These are phyloP conservation scores for Hermaeophaga mercurialis DNA, from an alignment of 2,888 invertebrate species.

Conservation along the genomic window DNA sequence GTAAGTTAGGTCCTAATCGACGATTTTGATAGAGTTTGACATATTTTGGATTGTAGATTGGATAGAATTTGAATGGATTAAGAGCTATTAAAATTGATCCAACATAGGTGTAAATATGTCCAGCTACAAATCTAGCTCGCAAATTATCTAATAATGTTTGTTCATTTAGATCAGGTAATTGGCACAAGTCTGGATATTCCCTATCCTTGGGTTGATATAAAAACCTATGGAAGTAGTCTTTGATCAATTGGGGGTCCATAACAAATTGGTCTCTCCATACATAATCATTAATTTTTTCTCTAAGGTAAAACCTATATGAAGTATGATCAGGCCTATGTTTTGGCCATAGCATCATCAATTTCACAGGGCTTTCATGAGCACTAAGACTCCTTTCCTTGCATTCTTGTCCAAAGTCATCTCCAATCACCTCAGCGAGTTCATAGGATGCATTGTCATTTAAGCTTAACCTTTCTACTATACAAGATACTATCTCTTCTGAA, in stretches of 20 bases:
- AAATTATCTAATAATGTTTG: conserved; percentile 91
- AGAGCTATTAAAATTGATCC: conserved; percentile 95
- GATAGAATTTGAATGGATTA: conserved; percentile 93
- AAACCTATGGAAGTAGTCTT: conserved; percentile 90
- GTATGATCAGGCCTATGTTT: conserved; percentile 63
- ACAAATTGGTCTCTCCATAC: conserved; percentile 88
- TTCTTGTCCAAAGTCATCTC: conserved; percentile 83
- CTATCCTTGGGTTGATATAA: conserved; percentile 90
- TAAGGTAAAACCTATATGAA: conserved; percentile 79
- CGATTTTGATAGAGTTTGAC: conserved; percentile 94
- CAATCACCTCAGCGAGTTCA: conserved; percentile 87
- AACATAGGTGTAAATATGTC: conserved; percentile 95
- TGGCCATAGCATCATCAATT: conserved; percentile 84
- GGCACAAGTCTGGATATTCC: conserved; percentile 95
- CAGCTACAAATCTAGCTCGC: conserved; percentile 83
- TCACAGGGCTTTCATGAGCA: conserved; percentile 79
- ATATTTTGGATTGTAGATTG: conserved; percentile 97
- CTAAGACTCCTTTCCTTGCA: conserved; percentile 91
- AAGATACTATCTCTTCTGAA: conserved; percentile 88
- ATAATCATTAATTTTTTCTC: conserved; percentile 83
- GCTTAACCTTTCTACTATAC: conserved; percentile 78
- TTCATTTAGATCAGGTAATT: conserved; percentile 93
- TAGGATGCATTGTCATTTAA: conserved; percentile 69
- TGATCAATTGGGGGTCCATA: conserved; percentile 88
- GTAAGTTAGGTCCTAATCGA: conserved; percentile 86